phyloP scores from a whole-genome alignment of 1,140 invertebrate genomes.

The Drosophila melanica region DNA sequence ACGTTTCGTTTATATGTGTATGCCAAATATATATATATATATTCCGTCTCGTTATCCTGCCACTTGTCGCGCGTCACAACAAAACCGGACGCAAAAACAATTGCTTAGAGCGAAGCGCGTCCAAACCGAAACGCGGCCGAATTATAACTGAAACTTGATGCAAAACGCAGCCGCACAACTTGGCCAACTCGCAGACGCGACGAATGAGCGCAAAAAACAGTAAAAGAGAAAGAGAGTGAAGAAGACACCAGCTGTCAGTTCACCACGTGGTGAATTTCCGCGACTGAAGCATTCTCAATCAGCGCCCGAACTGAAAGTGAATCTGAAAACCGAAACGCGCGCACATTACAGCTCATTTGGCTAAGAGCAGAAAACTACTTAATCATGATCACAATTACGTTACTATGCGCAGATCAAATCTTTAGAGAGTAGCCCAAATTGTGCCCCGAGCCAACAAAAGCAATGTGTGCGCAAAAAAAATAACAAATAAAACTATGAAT shows the following conservation, averaged over 20 bases:
- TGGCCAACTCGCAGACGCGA: conserved; percentile 31
- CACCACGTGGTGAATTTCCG: conserved; percentile 65
- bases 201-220: not conserved
- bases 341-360: conserved; percentile 42
- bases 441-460: conserved; percentile 4
- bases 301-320: conserved; percentile 71
- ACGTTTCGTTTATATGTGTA: conserved; percentile 1
- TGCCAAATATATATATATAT: not conserved
- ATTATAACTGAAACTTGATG: conserved; percentile 73
- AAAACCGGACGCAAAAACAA: conserved; percentile 20
- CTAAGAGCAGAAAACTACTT: conserved; percentile 36
- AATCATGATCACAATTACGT: conserved; percentile 33
- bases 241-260: conserved; percentile 45
- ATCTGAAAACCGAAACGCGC: conserved; percentile 45
- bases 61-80: conserved; percentile 15
- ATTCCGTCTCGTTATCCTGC: conserved; percentile 50
- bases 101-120: conserved; percentile 51
- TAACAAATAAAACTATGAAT: conserved; percentile 1
- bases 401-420: conserved; percentile 20
- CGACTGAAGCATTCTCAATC: conserved; percentile 72
- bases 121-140: conserved; percentile 66
- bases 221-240: conserved; percentile 43
- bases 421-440: conserved; percentile 34
- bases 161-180: conserved; percentile 36
- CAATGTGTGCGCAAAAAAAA: conserved; percentile 3